Percentiles rank a stretch among this genome's conserved stretches.
Evolutionary conservation across 2,888 invertebrate species (phyloP).

Genomic region (Cephus pulcher): DNA sequence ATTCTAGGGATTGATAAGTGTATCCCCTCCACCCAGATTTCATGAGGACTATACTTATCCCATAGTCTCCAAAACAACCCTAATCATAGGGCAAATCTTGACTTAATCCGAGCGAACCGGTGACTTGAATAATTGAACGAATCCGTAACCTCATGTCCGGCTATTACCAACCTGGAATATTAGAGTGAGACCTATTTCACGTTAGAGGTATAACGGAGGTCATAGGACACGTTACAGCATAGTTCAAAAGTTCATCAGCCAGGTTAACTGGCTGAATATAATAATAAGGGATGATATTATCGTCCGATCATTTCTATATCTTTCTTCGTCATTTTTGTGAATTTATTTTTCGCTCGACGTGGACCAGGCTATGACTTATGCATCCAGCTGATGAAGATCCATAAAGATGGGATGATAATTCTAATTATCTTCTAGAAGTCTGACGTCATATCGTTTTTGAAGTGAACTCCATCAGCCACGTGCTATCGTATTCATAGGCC

Average conservation of each 20-base stretch:
- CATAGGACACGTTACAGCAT: no score
- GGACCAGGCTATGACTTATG: no score
- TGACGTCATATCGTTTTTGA: background rate
- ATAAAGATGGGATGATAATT: background rate
- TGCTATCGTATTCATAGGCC: slow-evolving; percentile 21
- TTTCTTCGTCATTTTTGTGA: no score
- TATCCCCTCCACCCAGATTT: no score
- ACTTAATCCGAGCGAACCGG: slow-evolving; percentile 36
- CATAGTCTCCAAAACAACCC: background rate
- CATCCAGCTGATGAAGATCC: background rate
- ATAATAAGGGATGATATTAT: no score
- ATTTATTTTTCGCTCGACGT: no score
- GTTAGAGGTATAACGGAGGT: background rate
- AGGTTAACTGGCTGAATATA: no score
- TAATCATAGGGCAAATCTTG: slow-evolving; percentile 30
- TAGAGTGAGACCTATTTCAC: slow-evolving; percentile 34
- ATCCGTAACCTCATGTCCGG: slow-evolving; percentile 58
- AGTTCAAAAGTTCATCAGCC: no score
- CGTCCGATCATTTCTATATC: no score
- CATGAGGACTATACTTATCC: no score
- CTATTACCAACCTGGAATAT: slow-evolving; percentile 58
- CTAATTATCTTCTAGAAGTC: background rate
- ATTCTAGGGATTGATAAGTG: no score
- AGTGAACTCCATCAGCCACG: background rate
- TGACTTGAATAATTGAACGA: slow-evolving; percentile 56